Base-by-base conservation (phyloP, 2,888 invertebrate genomes). In the Agriotes lineatus region DNA sequence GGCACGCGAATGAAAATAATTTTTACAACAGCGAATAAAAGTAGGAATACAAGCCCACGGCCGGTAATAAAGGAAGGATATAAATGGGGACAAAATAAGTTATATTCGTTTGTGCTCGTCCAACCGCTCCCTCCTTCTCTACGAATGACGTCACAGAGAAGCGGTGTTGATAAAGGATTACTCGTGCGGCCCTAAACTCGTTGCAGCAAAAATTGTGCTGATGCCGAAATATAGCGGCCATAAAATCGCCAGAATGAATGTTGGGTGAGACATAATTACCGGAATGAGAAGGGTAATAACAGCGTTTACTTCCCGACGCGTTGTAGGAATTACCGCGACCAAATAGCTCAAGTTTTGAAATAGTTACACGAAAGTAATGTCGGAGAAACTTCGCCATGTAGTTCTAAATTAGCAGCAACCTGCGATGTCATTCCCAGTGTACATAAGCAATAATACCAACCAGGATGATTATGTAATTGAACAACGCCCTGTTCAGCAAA, bases 31-130 rank as follows among this genome's bases (percentile, higher is more conserved):
- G 22, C 22, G 22, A 22, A 48, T 48, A 48, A 48, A 48, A 48
- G 48, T 48, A 44, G 20, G 20, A 44, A 44, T 44, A 44, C n/a
- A 44, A 3, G 22, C 48, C 48, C 22, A n/a, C 19, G 48, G 12
- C 14, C 18, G 14, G 52, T 52, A 52, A 52, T 52, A 52, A 52
- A 52, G 35, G 10, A 30, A 18, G 18, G 52, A 52, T 52, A 52
- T 52, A 52, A 52, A 52, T 52, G 52, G 52, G 52, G 35, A 48
- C 52, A 33, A 52, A 52, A 52, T 52, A 52, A 52, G 33, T 52
- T 52, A 48, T 52, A 18, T 35, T 52, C 52, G 30, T 52, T 14
- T n/a, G 52, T 33, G 14, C 33, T 52, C n/a, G n/a, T 33, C 1
- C 9, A 30, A 14, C 20, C 50, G 30, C 14, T 50, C 30, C 10